These are phyloP conservation scores for Chionis minor DNA, from an alignment of 2,113 vertebrate genomes.

Conservation along the genomic window DNA sequence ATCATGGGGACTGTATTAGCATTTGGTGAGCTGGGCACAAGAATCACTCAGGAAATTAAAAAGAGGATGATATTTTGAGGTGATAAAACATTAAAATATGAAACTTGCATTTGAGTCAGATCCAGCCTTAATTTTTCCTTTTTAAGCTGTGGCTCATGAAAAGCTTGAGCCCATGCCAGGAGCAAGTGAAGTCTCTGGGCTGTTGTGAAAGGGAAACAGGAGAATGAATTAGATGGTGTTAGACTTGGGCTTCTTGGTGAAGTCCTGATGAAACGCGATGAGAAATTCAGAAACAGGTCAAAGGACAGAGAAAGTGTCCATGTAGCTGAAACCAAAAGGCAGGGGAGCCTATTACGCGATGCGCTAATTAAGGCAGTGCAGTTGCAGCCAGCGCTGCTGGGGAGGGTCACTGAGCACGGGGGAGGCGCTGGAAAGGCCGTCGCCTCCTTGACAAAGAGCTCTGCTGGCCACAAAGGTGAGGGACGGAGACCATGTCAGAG, in stretches of 20 bases:
- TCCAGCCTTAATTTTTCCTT: slow-evolving; percentile 15
- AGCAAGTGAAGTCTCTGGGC: neutral
- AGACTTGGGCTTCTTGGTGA: neutral
- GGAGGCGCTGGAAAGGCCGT: neutral
- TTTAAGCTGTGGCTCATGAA: neutral
- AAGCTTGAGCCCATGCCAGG: neutral
- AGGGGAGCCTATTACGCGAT: neutral
- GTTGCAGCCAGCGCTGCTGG: neutral
- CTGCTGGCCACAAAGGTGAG: accelerated
- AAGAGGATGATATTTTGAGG: neutral
- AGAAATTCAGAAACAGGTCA: neutral
- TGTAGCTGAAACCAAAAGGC: neutral
- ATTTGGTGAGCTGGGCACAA: neutral
- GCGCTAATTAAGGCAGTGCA: neutral
- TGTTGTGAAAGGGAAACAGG: neutral
- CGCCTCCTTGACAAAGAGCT: neutral
- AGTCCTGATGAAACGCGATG: neutral
- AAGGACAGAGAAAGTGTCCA: neutral
- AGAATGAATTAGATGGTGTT: neutral
- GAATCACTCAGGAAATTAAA: slow-evolving; percentile 40
- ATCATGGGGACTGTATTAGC: neutral
- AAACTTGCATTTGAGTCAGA: slow-evolving; percentile 7
- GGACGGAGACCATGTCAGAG: no score
- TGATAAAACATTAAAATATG: slow-evolving; percentile 41
- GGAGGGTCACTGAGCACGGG: neutral